Conservation (phyloP, 2,888 invertebrate genomes). For the Thera obeliscata region DNA sequence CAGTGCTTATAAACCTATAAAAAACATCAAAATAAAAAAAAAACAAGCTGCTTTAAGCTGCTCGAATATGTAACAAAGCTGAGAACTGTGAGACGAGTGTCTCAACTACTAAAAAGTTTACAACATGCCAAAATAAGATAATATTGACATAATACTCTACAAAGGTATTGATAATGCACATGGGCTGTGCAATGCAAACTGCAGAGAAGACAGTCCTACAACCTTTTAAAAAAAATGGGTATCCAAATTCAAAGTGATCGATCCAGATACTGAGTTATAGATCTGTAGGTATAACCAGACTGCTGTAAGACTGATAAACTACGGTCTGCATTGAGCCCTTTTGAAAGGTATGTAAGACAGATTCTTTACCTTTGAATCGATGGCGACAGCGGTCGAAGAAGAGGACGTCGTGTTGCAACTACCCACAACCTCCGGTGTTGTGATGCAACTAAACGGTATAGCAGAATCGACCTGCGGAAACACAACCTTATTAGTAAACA, state of each 20-base stretch:
- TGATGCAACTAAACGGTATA: slow-evolving; percentile 82
- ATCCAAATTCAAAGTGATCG: no score
- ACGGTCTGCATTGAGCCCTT: slow-evolving; percentile 5
- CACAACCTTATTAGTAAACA: slow-evolving; percentile 42
- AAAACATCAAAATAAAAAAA: slow-evolving; percentile 15
- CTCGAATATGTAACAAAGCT: slow-evolving; percentile 15
- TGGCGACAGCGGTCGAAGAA: slow-evolving; percentile 60
- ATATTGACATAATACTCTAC: slow-evolving; percentile 1
- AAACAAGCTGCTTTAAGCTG: slow-evolving; percentile 16
- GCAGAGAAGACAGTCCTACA: slow-evolving; percentile 9
- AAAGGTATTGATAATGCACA: neutral
- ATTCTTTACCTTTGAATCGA: slow-evolving; percentile 71
- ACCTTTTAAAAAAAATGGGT: no score
- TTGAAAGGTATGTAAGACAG: neutral
- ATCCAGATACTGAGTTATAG: no score
- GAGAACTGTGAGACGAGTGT: slow-evolving; percentile 9
- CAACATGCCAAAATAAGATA: slow-evolving; percentile 24
- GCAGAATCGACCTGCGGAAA: slow-evolving; percentile 77
- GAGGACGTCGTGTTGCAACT: slow-evolving; percentile 76
- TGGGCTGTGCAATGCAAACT: slow-evolving; percentile 15
- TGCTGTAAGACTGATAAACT: slow-evolving; percentile 1
- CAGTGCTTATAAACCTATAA: neutral
- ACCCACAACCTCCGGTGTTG: slow-evolving; percentile 78
- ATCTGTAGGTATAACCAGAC: no score
- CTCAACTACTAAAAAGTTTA: slow-evolving; percentile 12